These are phyloP conservation scores for Drosophila pseudoobscura DNA, from an alignment of 1,140 invertebrate species.

Conservation along the genomic window DNA sequence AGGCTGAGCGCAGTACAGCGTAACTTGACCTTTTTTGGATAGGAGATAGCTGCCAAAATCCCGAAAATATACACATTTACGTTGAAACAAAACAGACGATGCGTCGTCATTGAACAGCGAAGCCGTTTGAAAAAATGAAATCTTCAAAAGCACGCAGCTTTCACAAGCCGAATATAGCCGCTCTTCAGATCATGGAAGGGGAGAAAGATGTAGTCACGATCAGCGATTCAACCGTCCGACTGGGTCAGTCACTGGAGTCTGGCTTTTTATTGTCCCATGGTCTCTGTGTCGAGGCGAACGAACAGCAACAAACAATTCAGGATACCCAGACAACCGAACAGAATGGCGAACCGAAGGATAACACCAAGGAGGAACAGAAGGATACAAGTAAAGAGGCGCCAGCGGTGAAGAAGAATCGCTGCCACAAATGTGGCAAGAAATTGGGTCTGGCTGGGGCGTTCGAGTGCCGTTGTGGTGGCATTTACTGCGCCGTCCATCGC, in stretches of 20 bases:
- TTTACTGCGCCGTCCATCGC: constrained; percentile 55
- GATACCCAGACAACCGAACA: background rate
- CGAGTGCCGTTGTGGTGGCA: constrained; percentile 63
- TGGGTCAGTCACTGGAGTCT: background rate
- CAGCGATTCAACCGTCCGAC: too few species aligned
- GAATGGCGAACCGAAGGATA: background rate
- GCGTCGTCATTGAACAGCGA: constrained; percentile 1
- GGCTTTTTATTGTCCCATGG: too few species aligned
- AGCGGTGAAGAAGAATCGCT: constrained; percentile 37
- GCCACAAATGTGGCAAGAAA: constrained; percentile 65
- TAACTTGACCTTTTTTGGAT: background rate
- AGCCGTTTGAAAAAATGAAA: constrained; percentile 38
- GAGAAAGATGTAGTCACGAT: background rate
- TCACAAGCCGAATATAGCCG: constrained; percentile 6
- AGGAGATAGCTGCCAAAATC: constrained; percentile 61
- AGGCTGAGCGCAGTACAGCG: background rate
- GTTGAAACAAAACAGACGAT: constrained; percentile 11
- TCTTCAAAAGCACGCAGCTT: constrained; percentile 38
- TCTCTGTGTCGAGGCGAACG: background rate
- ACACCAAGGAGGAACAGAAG: background rate
- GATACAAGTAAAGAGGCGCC: constrained; percentile 6
- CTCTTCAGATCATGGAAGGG: background rate
- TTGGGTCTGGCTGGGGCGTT: constrained; percentile 57
- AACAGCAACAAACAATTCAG: background rate
- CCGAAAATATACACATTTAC: constrained; percentile 19